Percentiles rank a stretch among this genome's conserved stretches.
phyloP scores from a whole-genome alignment of 2,113 vertebrate species.

The Elephantulus edwardii region DNA sequence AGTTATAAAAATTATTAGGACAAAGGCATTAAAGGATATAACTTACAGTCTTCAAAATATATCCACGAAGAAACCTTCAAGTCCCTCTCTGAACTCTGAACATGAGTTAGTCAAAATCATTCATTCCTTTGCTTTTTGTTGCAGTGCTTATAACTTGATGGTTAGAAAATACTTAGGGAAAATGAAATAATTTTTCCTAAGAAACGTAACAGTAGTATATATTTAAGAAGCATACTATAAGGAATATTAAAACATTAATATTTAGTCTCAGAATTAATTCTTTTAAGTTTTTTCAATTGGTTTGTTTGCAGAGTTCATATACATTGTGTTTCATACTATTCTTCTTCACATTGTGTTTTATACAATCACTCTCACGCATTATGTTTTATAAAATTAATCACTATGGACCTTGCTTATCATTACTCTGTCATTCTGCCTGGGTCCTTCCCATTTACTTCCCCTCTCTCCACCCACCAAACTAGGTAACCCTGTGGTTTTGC shows the following conservation, averaged over 20 bases:
- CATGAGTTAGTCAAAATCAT: conserved; percentile 4
- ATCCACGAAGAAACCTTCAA: neutral
- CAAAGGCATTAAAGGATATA: conserved; percentile 6
- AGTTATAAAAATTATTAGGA: too few species aligned
- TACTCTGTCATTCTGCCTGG: too few species aligned
- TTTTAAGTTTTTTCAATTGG: too few species aligned
- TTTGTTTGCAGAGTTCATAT: too few species aligned
- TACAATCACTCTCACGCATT: too few species aligned
- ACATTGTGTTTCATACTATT: too few species aligned
- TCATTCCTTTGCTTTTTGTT: neutral
- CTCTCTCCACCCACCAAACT: too few species aligned
- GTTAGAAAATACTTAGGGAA: conserved; percentile 29
- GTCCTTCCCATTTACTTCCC: too few species aligned
- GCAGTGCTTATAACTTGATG: conserved; percentile 10
- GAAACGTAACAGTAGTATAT: conserved; percentile 8
- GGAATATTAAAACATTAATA: neutral
- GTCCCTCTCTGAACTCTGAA: neutral
- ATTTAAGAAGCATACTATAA: neutral
- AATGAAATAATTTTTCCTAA: conserved; percentile 6
- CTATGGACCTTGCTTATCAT: too few species aligned
- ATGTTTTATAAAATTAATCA: too few species aligned
- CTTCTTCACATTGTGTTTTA: too few species aligned
- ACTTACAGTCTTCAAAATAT: neutral
- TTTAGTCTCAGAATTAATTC: conserved; percentile 47
- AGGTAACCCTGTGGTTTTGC: too few species aligned